phyloP scores from a whole-genome alignment of 2,888 invertebrate species.

The Phaedon cochleariae region DNA sequence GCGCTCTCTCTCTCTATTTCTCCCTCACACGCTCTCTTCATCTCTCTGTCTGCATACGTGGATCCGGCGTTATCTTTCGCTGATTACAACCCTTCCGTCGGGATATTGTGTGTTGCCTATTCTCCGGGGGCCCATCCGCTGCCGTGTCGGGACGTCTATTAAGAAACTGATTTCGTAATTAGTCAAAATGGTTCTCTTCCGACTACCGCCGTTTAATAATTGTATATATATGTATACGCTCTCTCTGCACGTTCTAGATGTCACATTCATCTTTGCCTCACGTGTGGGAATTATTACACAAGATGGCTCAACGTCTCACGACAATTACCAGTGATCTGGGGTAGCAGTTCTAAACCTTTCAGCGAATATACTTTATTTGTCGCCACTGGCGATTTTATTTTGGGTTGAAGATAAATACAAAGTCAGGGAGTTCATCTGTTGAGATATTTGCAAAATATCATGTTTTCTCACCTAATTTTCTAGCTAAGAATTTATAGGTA shows the following conservation, averaged over 20 bases:
- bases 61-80: conserved; percentile 35
- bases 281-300: background rate
- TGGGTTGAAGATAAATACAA: too few relatives aligned
- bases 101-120: conserved; percentile 43
- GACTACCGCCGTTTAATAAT: conserved; percentile 47
- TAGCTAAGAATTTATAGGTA: too few relatives aligned
- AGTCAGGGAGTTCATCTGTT: too few relatives aligned
- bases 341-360: too few relatives aligned
- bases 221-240: conserved; percentile 31
- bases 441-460: too few relatives aligned
- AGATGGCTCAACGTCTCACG: too few relatives aligned
- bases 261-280: background rate
- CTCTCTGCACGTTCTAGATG: background rate
- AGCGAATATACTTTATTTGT: too few relatives aligned
- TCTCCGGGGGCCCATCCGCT: conserved; percentile 51
- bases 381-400: too few relatives aligned
- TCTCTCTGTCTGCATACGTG: conserved; percentile 41
- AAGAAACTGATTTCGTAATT: conserved; percentile 57
- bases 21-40: conserved; percentile 41
- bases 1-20: conserved; percentile 43
- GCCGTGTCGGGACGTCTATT: conserved; percentile 53
- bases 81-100: conserved; percentile 52
- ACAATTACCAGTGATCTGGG: too few relatives aligned
- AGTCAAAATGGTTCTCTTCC: conserved; percentile 52
- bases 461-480: too few relatives aligned